Evolutionary conservation across 2,113 vertebrate species (phyloP).

Genomic region (Colinus virginianus): DNA sequence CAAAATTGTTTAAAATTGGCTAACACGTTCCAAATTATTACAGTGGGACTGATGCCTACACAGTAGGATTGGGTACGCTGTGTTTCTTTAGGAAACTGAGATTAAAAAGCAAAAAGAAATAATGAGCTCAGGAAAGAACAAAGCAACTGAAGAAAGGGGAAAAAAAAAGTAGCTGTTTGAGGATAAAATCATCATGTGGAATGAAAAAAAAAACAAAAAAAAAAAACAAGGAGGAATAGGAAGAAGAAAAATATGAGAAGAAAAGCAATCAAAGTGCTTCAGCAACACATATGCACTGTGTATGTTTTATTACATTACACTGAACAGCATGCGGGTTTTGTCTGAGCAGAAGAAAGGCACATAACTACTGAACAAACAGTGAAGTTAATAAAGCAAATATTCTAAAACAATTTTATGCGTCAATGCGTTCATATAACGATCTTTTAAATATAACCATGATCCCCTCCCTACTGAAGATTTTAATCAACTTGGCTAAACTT

Average conservation of each 20-base stretch:
- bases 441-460: constrained; percentile 41
- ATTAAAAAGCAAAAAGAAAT: neutral
- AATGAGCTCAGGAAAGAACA: neutral
- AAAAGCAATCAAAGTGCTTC: neutral
- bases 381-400: constrained; percentile 48
- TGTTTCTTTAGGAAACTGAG: neutral
- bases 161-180: neutral
- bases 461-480: constrained; percentile 39
- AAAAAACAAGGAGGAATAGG: neutral
- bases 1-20: neutral
- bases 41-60: neutral
- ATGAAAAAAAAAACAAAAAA: neutral
- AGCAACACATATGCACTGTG: neutral
- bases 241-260: neutral
- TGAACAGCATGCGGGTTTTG: neutral
- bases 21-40: neutral
- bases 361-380: constrained; percentile 8
- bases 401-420: constrained; percentile 47
- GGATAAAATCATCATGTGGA: neutral
- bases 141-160: neutral
- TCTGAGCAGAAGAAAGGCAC: constrained; percentile 4
- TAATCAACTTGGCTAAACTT: constrained; percentile 57
- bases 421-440: constrained; percentile 18
- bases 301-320: neutral
- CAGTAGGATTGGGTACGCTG: accelerated